phyloP scores from a whole-genome alignment of 2,888 invertebrate species.

The Chouioia cunea region DNA sequence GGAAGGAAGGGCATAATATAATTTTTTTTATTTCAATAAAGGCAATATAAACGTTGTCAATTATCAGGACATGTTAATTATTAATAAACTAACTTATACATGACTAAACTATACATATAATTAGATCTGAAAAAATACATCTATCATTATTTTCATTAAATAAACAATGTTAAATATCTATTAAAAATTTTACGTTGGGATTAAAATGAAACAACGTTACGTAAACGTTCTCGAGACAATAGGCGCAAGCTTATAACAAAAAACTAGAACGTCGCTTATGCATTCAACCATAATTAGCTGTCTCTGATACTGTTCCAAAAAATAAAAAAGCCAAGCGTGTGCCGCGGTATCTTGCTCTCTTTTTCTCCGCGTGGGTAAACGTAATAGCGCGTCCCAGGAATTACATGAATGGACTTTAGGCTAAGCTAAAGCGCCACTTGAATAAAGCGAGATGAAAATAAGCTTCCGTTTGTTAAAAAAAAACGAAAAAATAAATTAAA shows the following conservation, averaged over 20 bases:
- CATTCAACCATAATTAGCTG: conserved; percentile 56
- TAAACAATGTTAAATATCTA: too few relatives aligned
- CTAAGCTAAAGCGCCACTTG: background rate
- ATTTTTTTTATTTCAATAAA: too few relatives aligned
- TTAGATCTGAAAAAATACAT: too few relatives aligned
- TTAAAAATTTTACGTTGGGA: too few relatives aligned
- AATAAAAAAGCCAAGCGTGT: conserved; percentile 16
- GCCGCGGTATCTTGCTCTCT: conserved; percentile 11
- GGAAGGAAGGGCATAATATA: background rate
- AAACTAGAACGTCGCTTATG: conserved; percentile 26
- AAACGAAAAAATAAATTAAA: background rate
- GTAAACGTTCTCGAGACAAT: too few relatives aligned
- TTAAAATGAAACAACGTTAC: too few relatives aligned
- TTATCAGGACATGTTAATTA: too few relatives aligned
- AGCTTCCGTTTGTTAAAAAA: background rate
- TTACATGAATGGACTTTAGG: conserved; percentile 10
- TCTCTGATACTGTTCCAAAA: conserved; percentile 47
- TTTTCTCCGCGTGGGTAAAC: too few relatives aligned
- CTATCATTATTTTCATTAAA: too few relatives aligned
- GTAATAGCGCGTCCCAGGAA: background rate
- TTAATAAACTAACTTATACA: too few relatives aligned
- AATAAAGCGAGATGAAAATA: conserved; percentile 1
- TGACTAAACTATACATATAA: too few relatives aligned
- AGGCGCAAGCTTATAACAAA: conserved; percentile 5
- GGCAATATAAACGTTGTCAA: too few relatives aligned